These are phyloP conservation scores for Cantharis flavilabris DNA, from an alignment of 2,888 invertebrate genomes.

Conservation along the genomic window DNA sequence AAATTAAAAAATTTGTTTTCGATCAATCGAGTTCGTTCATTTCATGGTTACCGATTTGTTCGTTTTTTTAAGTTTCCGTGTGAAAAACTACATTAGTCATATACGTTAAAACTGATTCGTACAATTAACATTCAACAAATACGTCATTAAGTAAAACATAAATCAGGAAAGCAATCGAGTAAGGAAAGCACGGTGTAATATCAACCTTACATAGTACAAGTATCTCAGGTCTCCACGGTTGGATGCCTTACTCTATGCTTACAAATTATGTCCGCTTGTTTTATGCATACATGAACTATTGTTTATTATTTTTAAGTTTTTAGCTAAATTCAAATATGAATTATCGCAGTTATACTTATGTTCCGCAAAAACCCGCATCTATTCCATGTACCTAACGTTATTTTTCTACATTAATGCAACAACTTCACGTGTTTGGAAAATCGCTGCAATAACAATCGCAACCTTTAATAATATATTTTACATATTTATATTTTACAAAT, in stretches of 20 bases:
- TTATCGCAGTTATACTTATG: slow-evolving; percentile 49
- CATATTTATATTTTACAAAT: neutral
- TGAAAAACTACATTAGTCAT: neutral
- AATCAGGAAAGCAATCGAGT: slow-evolving; percentile 44
- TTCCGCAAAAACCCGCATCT: slow-evolving; percentile 39
- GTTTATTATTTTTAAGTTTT: slow-evolving; percentile 41
- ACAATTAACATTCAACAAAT: slow-evolving; percentile 47
- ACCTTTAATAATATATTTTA: slow-evolving; percentile 10
- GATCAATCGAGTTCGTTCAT: neutral
- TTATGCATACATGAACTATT: slow-evolving; percentile 45
- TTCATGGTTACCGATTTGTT: neutral
- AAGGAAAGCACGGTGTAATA: slow-evolving; percentile 48
- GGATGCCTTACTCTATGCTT: slow-evolving; percentile 42
- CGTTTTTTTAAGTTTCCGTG: neutral
- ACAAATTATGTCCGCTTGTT: slow-evolving; percentile 43
- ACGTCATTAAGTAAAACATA: slow-evolving; percentile 43
- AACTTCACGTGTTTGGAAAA: slow-evolving; percentile 18
- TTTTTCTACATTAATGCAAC: slow-evolving; percentile 13
- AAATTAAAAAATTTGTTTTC: neutral
- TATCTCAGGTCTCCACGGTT: slow-evolving; percentile 45
- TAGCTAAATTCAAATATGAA: slow-evolving; percentile 48
- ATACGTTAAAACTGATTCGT: slow-evolving; percentile 5
- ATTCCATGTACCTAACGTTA: slow-evolving; percentile 11
- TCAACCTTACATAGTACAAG: slow-evolving; percentile 50
- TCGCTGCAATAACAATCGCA: slow-evolving; percentile 11